These are phyloP conservation scores for Vulpes lagopus DNA, from an alignment of 2,113 vertebrate genomes.

Conservation along the genomic window DNA sequence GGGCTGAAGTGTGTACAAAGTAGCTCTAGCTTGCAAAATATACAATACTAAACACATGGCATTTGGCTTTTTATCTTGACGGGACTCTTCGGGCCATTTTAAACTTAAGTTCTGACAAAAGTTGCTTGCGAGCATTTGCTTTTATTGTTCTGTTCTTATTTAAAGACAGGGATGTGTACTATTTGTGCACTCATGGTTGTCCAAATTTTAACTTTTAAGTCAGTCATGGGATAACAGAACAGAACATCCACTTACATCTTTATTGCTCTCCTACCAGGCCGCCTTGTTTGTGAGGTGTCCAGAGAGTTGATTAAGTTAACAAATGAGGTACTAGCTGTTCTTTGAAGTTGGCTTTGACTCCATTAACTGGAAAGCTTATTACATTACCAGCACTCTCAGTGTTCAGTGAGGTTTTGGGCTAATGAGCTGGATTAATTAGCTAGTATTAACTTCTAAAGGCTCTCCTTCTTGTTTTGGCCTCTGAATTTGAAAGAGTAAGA, in stretches of 20 bases:
- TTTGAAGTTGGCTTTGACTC: conserved; percentile 62
- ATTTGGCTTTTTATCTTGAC: neutral
- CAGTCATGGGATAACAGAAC: neutral
- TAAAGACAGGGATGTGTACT: neutral
- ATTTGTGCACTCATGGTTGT: neutral
- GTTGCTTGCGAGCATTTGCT: neutral
- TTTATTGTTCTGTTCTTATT: conserved; percentile 5
- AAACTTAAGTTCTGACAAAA: neutral
- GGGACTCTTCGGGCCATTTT: neutral
- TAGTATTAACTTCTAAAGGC: conserved; percentile 74
- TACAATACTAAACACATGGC: neutral
- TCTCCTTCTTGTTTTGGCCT: conserved; percentile 48
- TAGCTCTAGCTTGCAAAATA: neutral
- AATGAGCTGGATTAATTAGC: conserved; percentile 79
- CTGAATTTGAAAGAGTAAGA: conserved; percentile 21
- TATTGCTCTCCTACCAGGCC: neutral
- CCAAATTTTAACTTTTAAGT: conserved; percentile 30
- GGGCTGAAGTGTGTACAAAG: neutral
- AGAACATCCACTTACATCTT: conserved; percentile 1
- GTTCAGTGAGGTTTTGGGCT: conserved; percentile 59
- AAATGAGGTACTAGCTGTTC: conserved; percentile 36
- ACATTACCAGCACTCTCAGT: neutral
- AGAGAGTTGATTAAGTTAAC: conserved; percentile 58
- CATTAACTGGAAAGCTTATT: conserved; percentile 34
- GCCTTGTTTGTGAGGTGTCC: neutral